These are phyloP conservation scores for Porites lobata DNA, from an alignment of 92 coral and sea anemone species.

Conservation along the genomic window DNA sequence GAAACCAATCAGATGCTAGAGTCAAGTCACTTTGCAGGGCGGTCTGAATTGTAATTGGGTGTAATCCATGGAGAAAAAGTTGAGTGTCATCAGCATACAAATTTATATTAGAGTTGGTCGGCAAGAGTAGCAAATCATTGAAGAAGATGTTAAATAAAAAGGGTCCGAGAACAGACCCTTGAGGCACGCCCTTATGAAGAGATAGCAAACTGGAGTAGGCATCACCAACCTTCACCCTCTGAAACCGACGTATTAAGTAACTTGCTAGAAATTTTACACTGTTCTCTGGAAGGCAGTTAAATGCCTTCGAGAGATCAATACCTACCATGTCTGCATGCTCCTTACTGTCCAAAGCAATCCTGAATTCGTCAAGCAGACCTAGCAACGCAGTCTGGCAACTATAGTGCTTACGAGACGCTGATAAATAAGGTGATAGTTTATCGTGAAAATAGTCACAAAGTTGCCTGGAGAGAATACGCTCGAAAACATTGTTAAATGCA, in stretches of 20 bases:
- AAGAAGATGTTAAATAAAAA: too few species aligned
- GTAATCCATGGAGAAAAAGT: too few species aligned
- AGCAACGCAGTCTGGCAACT: constrained; percentile 63
- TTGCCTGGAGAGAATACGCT: constrained; percentile 38
- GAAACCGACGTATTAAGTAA: not conserved
- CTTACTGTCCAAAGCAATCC: constrained; percentile 45
- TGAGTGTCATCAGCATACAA: too few species aligned
- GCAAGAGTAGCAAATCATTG: too few species aligned
- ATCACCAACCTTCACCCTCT: too few species aligned
- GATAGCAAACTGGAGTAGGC: too few species aligned
- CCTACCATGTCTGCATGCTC: constrained; percentile 45
- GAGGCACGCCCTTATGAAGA: too few species aligned
- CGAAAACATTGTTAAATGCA: constrained; percentile 54
- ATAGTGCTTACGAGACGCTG: constrained; percentile 50
- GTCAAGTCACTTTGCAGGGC: too few species aligned
- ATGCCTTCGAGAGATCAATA: constrained; percentile 59
- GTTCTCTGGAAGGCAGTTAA: constrained; percentile 34
- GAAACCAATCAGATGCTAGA: too few species aligned
- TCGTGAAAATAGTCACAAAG: constrained; percentile 11
- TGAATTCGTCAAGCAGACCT: constrained; percentile 49
- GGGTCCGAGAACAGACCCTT: too few species aligned
- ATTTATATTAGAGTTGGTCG: too few species aligned
- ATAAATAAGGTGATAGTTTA: not conserved
- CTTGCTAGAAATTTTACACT: constrained; percentile 18
- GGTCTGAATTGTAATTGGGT: too few species aligned